Percentiles rank a stretch among this genome's conserved stretches.
Evolutionary conservation across 2,113 vertebrate species (phyloP).

Genomic region (Phrynosoma blainvillii): DNA sequence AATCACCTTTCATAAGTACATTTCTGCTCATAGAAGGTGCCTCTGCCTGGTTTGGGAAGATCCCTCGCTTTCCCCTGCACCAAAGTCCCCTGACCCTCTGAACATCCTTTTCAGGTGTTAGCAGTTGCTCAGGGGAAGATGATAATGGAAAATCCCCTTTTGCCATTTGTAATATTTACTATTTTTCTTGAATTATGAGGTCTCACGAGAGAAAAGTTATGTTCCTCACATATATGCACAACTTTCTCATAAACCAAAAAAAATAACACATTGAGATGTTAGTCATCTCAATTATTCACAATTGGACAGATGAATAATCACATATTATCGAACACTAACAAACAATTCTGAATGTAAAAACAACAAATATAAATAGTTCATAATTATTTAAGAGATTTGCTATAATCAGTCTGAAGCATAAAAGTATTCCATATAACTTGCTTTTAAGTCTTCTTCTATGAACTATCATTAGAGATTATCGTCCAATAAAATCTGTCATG

Average conservation of each 20-base stretch:
- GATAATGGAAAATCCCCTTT: no score
- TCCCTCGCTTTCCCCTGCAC: no score
- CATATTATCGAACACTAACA: neutral
- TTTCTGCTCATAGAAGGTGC: no score
- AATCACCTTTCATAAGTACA: no score
- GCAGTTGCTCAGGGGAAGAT: no score
- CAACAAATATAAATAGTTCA: neutral
- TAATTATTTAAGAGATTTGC: neutral
- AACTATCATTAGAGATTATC: neutral
- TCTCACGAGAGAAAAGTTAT: neutral
- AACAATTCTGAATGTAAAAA: neutral
- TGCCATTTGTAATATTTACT: neutral
- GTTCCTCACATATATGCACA: neutral
- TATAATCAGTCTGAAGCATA: neutral
- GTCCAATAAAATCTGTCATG: neutral
- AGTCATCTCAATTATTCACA: constrained; percentile 1
- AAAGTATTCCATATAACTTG: neutral
- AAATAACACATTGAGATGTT: neutral
- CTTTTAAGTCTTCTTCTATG: neutral
- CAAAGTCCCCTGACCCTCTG: no score
- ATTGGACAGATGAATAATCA: neutral
- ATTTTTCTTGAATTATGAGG: neutral
- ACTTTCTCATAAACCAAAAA: neutral
- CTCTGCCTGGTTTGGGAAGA: no score
- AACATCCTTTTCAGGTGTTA: no score